These are phyloP conservation scores for Clinocottus analis DNA, from an alignment of 2,113 vertebrate species.

Conservation along the genomic window DNA sequence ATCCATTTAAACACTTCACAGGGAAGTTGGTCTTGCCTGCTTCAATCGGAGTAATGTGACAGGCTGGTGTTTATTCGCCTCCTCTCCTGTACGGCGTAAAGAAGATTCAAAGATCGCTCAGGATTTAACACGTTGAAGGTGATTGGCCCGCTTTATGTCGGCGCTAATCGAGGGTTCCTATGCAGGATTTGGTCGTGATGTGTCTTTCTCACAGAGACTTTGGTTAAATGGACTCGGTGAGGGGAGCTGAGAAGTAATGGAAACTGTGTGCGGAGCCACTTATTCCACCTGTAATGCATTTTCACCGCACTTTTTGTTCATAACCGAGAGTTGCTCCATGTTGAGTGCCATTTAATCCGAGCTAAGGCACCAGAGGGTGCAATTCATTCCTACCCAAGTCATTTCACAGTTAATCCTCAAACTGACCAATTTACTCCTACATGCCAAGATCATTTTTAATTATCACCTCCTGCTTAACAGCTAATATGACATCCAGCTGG, in stretches of 20 bases:
- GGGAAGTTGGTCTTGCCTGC: conserved; percentile 34
- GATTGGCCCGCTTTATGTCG: conserved; percentile 57
- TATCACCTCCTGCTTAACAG: conserved; percentile 73
- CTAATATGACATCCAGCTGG: conserved; percentile 75
- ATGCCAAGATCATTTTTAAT: conserved; percentile 79
- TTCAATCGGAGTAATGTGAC: conserved; percentile 45
- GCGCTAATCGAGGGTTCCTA: conserved; percentile 49
- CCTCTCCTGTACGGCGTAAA: conserved; percentile 45
- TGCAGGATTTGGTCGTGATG: conserved; percentile 65
- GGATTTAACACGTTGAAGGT: conserved; percentile 50
- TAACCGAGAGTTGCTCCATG: conserved; percentile 22
- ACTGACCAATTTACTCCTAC: conserved; percentile 71
- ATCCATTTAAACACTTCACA: conserved; percentile 58
- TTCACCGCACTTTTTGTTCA: conserved; percentile 62
- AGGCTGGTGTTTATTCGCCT: conserved; percentile 49
- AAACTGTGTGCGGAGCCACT: conserved; percentile 64
- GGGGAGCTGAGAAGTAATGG: conserved; percentile 60
- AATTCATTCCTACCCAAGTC: conserved; percentile 72
- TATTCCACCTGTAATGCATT: conserved; percentile 61
- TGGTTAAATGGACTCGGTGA: conserved; percentile 51
- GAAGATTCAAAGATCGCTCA: conserved; percentile 45
- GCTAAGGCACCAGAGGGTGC: conserved; percentile 61
- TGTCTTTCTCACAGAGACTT: conserved; percentile 53
- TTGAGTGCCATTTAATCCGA: conserved; percentile 69
- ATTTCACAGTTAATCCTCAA: conserved; percentile 78